Conservation (phyloP, 2,113 vertebrate genomes). For the Zapornia atra region DNA sequence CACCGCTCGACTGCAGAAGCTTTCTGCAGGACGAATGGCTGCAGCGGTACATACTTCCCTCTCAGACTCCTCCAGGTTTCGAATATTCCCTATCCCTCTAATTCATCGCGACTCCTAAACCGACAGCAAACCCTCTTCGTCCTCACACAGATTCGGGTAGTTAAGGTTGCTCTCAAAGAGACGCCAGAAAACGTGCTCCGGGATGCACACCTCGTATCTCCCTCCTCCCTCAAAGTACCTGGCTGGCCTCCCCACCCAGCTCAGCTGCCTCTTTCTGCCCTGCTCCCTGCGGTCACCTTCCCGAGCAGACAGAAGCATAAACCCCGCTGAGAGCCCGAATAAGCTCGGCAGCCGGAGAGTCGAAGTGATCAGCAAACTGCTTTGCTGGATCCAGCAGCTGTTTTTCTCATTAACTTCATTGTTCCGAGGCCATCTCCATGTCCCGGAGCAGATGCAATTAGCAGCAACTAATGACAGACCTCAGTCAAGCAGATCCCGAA, state of each 20-base stretch:
- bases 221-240: neutral
- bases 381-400: neutral
- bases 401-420: constrained; percentile 30
- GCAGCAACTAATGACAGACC: neutral
- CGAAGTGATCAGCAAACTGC: neutral
- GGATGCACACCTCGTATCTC: neutral
- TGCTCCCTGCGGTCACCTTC: constrained; percentile 38
- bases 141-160: neutral
- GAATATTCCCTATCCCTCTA: neutral
- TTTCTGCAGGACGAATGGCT: constrained; percentile 20
- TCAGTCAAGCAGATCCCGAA: neutral
- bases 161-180: neutral
- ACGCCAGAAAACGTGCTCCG: neutral
- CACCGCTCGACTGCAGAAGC: constrained; percentile 17
- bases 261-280: neutral
- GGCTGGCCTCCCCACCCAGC: neutral
- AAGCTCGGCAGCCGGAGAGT: neutral
- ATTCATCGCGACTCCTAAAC: neutral
- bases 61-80: neutral
- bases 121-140: neutral
- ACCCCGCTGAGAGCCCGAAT: neutral
- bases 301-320: neutral
- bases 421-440: neutral
- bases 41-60: neutral
- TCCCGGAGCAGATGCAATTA: constrained; percentile 13